phyloP scores from a whole-genome alignment of 2,113 vertebrate species.

The Hemichromis elongatus region DNA sequence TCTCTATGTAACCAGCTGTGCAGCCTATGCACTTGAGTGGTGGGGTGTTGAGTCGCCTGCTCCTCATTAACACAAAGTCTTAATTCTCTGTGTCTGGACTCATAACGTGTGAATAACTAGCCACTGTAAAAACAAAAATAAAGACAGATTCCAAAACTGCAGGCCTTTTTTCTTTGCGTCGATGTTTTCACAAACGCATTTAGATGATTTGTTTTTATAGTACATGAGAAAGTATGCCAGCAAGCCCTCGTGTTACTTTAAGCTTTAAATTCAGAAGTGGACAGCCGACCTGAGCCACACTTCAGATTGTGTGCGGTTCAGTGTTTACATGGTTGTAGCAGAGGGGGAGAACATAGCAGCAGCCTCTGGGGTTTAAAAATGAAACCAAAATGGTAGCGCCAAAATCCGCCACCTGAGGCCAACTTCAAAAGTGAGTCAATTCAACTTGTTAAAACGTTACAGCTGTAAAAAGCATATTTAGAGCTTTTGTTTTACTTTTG shows the following conservation, averaged over 20 bases:
- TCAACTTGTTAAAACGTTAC: background rate
- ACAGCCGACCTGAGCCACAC: background rate
- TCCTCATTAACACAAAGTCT: background rate
- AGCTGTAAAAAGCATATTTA: background rate
- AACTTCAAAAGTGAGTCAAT: background rate
- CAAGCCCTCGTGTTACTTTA: background rate
- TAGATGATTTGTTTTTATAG: background rate
- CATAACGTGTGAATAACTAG: background rate
- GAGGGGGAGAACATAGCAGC: background rate
- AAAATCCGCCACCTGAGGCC: background rate
- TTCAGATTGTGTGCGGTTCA: background rate
- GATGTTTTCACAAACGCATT: background rate
- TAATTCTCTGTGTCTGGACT: background rate
- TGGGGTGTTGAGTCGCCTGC: background rate
- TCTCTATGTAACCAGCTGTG: background rate
- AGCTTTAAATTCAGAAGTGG: background rate
- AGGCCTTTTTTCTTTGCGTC: background rate
- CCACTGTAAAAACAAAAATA: background rate
- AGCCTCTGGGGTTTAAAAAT: background rate
- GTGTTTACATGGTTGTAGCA: accelerated
- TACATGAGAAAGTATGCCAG: background rate
- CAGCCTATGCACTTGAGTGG: accelerated
- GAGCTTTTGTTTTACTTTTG: background rate
- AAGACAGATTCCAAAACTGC: background rate
- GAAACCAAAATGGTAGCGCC: accelerated